These are phyloP conservation scores for Trichosurus vulpecula DNA, from an alignment of 2,797 vertebrate species.

Conservation along the genomic window DNA sequence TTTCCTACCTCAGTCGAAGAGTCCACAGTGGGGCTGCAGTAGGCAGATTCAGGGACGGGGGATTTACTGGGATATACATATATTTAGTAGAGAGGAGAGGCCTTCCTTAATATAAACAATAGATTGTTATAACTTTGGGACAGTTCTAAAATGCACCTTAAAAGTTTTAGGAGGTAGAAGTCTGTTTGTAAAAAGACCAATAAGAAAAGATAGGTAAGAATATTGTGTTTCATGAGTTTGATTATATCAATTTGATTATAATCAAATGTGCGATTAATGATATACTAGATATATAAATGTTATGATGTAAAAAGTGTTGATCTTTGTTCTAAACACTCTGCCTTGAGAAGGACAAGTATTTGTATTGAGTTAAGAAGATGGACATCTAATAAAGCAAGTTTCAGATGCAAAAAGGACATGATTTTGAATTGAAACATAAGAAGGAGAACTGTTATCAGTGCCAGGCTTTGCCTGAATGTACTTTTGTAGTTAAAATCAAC, in stretches of 20 bases:
- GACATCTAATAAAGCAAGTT: constrained; percentile 70
- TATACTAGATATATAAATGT: constrained; percentile 53
- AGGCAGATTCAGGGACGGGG: constrained; percentile 67
- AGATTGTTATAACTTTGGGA: too few relatives aligned
- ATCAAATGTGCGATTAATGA: constrained; percentile 62
- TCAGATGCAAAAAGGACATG: constrained; percentile 55
- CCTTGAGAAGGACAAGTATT: constrained; percentile 52
- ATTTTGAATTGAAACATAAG: constrained; percentile 42
- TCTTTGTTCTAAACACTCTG: constrained; percentile 59
- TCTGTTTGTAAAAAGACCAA: neutral
- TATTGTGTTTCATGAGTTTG: constrained; percentile 50
- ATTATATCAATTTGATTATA: constrained; percentile 57
- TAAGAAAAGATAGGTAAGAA: constrained; percentile 34
- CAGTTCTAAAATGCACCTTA: too few relatives aligned
- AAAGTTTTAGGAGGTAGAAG: too few relatives aligned
- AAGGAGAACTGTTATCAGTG: neutral
- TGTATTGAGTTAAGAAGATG: constrained; percentile 49
- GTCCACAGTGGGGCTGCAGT: constrained; percentile 37
- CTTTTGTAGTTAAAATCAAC: neutral
- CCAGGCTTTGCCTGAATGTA: neutral
- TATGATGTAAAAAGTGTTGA: constrained; percentile 69
- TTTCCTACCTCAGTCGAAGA: constrained; percentile 20
- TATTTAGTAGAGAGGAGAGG: constrained; percentile 50
- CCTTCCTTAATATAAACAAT: too few relatives aligned
- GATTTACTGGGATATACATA: constrained; percentile 64